A percentile compares a stretch with the other conserved stretches of the same genome.
These are phyloP conservation scores for Himalopsyche phryganea DNA, from an alignment of 1,140 invertebrate species.

Conservation along the genomic window DNA sequence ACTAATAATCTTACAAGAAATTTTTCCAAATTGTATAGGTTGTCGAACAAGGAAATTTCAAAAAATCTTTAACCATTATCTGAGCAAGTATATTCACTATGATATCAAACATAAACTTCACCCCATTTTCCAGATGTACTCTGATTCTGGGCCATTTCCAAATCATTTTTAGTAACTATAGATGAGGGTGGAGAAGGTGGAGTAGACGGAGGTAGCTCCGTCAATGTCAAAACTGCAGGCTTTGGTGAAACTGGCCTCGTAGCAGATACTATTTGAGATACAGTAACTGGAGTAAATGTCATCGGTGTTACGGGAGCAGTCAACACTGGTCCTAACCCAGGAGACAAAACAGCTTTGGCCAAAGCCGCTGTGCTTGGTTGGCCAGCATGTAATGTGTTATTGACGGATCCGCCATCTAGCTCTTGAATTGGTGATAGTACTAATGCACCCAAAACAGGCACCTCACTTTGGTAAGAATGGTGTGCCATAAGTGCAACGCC, in stretches of 20 bases:
- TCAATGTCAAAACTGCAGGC: slow-evolving; percentile 3
- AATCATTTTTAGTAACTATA: slow-evolving; percentile 1
- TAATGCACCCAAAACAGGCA: slow-evolving; percentile 69
- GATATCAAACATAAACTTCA: slow-evolving; percentile 21
- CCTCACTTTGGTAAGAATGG: slow-evolving; percentile 59
- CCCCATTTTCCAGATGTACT: slow-evolving; percentile 23
- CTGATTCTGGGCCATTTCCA: slow-evolving; percentile 6
- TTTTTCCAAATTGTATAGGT: slow-evolving; percentile 8
- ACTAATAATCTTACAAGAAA: slow-evolving; percentile 12
- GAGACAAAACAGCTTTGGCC: slow-evolving; percentile 67
- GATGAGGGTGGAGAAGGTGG: not conserved
- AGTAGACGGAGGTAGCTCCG: slow-evolving; percentile 4
- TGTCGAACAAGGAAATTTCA: not conserved
- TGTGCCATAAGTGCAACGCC: slow-evolving; percentile 64
- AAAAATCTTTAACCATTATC: not conserved
- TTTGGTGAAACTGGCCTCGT: slow-evolving; percentile 38
- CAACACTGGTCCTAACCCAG: slow-evolving; percentile 59
- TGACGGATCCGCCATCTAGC: slow-evolving; percentile 64
- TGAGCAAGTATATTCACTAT: not conserved
- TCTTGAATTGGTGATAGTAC: slow-evolving; percentile 76
- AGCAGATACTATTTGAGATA: slow-evolving; percentile 46
- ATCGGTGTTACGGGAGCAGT: slow-evolving; percentile 47
- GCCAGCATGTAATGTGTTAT: slow-evolving; percentile 65
- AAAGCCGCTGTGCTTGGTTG: slow-evolving; percentile 65
- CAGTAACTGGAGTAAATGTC: slow-evolving; percentile 45